Conservation (phyloP, 2,797 vertebrate genomes). For the Cirrhinus mrigala region DNA sequence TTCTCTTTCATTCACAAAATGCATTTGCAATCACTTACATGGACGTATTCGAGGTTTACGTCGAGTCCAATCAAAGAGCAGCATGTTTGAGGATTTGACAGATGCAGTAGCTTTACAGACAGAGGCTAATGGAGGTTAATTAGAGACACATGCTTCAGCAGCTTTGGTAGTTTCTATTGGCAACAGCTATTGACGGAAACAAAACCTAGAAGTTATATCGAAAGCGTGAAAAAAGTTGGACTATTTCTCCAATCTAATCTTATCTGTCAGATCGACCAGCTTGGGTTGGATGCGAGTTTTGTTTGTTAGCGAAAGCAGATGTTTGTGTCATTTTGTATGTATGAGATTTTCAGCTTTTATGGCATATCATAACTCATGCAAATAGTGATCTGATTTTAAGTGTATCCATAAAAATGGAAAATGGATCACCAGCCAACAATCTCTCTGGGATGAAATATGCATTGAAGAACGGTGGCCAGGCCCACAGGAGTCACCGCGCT, state of each 20-base stretch:
- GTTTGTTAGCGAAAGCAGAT: slow-evolving; percentile 60
- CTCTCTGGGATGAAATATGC: slow-evolving; percentile 57
- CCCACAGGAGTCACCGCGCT: slow-evolving; percentile 52
- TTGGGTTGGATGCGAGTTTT: slow-evolving; percentile 45
- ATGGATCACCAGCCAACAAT: slow-evolving; percentile 56
- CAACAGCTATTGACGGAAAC: slow-evolving; percentile 55
- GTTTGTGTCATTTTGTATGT: slow-evolving; percentile 61
- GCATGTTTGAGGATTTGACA: slow-evolving; percentile 45
- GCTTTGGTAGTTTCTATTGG: slow-evolving; percentile 46
- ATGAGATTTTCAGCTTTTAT: slow-evolving; percentile 58
- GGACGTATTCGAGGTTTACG: background rate
- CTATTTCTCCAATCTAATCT: slow-evolving; percentile 48
- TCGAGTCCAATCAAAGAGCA: slow-evolving; percentile 15
- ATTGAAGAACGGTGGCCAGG: slow-evolving; percentile 48
- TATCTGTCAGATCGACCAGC: slow-evolving; percentile 36
- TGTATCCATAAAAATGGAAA: slow-evolving; percentile 59
- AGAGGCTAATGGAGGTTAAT: slow-evolving; percentile 58
- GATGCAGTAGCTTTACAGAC: slow-evolving; percentile 31
- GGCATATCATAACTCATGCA: slow-evolving; percentile 60
- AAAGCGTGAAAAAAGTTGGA: slow-evolving; percentile 35
- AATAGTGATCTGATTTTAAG: slow-evolving; percentile 61
- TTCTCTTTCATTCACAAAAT: background rate
- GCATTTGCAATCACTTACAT: slow-evolving; percentile 9
- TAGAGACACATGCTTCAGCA: slow-evolving; percentile 51
- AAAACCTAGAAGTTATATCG: slow-evolving; percentile 27